Evolutionary conservation across 1,140 invertebrate genomes (phyloP), one percentile per base, ranked within the genome.

Genomic region (Orius laevigatus): DNA sequence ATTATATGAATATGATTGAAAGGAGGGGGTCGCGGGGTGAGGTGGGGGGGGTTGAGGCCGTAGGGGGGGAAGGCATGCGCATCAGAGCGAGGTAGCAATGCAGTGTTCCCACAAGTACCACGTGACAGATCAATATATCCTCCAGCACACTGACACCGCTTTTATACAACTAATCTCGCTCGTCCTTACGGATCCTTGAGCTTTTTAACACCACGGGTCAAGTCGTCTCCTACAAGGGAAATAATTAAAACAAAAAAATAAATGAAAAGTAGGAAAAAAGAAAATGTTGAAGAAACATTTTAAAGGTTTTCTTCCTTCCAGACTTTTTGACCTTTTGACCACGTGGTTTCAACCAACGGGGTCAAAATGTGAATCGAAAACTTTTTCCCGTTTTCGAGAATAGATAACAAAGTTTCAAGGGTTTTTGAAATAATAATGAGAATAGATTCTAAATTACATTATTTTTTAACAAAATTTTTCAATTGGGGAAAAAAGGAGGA

Each of bases 111-210:
- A 47, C 25, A 25, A 25, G 20, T 19, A 52, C 44, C 44, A 49
- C 47, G 46, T 48, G 50, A 42, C 35, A 31, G 46, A 46, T 47
- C 43, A 51, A 38, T 47, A 47, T 34, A 19, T 14, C 18, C 33
- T 25, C 33, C 39, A 18, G 36, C 33, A 40, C 36, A 52, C 36
- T 49, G 36, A 12, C 11, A 48, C 20, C 31, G 33, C 12, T 32
- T 25, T 31, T 32, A 19, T 45, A 19, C 32, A 15, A 45, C 43
- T 45, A n/a, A 45, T 45, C 19, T 45, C 43, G n/a, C 43, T 45
- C 43, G 15, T 31, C 43, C 20, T 31, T 15, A 45, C 25, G 25
- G 25, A 25, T 25, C 25, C 25, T 25, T 25, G 25, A 25, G 25
- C 25, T 25, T 25, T 25, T 25, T 25, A n/a, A 25, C 25, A 3